These are phyloP conservation scores for Eremophila alpestris DNA, from an alignment of 2,797 vertebrate species.

Conservation along the genomic window DNA sequence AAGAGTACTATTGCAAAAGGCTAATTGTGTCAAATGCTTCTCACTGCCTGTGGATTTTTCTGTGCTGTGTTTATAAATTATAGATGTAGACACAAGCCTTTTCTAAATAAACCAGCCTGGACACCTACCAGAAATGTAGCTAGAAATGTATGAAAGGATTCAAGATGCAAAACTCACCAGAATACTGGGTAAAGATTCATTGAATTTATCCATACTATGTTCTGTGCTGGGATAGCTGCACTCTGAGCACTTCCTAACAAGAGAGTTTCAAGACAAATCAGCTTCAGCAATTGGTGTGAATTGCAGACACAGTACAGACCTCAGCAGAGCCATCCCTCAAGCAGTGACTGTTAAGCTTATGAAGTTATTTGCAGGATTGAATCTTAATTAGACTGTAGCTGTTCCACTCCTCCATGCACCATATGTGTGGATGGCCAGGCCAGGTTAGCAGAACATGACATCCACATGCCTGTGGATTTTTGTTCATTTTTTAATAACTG, in stretches of 20 bases:
- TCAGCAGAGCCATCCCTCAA: neutral
- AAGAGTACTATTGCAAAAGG: neutral
- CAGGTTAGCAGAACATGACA: constrained; percentile 40
- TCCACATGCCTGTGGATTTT: constrained; percentile 32
- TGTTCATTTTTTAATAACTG: constrained; percentile 29
- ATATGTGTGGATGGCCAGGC: neutral
- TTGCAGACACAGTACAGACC: neutral
- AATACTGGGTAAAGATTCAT: neutral
- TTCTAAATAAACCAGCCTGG: neutral
- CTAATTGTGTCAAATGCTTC: neutral
- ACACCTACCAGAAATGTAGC: neutral
- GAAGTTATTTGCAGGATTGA: neutral
- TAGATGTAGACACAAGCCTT: neutral
- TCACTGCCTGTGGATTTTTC: neutral
- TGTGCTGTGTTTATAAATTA: neutral
- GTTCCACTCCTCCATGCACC: neutral
- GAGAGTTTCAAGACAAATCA: neutral
- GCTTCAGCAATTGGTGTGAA: neutral
- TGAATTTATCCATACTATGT: neutral
- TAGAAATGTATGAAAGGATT: neutral
- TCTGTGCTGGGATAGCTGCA: neutral
- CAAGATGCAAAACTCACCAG: neutral
- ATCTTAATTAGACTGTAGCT: constrained; percentile 4
- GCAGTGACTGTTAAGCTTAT: neutral
- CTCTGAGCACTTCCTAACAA: neutral